Base-by-base conservation (phyloP, 2,797 vertebrate genomes). In the Fringilla coelebs region DNA sequence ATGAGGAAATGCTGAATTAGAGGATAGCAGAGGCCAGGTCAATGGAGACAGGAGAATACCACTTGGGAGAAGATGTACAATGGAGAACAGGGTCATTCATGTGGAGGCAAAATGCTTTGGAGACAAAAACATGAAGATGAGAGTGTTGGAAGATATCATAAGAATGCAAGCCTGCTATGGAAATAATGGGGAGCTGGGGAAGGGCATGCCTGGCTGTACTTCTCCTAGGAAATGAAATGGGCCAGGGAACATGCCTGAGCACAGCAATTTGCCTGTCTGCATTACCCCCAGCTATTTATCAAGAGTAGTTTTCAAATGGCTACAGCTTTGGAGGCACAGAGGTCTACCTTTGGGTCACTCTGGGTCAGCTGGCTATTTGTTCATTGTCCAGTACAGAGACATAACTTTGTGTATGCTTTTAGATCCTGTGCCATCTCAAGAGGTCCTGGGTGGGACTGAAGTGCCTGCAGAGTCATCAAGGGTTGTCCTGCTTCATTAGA, bases 91-190 rank as follows among this genome's bases (percentile, higher is more conserved):
- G 3, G 11, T 21, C 0, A 0, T 61, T 57, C 16, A n/a, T 2
- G 8, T 32, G 38, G 75, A 49, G 15, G 11, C 16, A 77, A 46
- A 68, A 32, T n/a, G 11, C 10, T 73, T 76, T 70, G 26, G 45
- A 83, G 48, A 19, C 17, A 79, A 70, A 87, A 54, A 8, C 22
- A 45, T 17, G 43, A 81, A 58, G 40, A 48, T 36, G 31, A 89
- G 20, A 58, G 10, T 20, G 19, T 0, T 78, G 71, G 43, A 84
- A 79, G 74, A 52, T n/a, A n/a, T n/a, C 0, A 0, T 16, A 7
- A 65, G 46, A 32, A 31, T 54, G 16, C 1, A 9, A 72, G 11
- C 48, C 32, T 73, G 16, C 18, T n/a, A 4, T 22, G 40, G 67
- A 92, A 74, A 55, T 31, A 49, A 76, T 6, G 15, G 9, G 24